Base-by-base conservation (phyloP, 2,113 vertebrate species). In the Loxodonta africana region DNA sequence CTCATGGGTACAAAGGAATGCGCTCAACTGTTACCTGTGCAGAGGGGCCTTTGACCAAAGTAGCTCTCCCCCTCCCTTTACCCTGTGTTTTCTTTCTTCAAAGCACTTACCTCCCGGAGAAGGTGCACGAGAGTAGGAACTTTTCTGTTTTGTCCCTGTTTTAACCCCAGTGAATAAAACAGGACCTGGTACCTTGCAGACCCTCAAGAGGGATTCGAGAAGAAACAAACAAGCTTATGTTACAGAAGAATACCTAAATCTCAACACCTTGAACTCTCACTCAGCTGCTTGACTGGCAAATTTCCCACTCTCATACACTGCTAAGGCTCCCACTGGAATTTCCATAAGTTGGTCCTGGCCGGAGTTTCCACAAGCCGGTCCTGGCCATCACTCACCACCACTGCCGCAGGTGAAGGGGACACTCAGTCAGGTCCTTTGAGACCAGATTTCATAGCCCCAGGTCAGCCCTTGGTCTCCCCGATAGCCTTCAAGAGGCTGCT, bases 131-230 rank as follows among this genome's bases (percentile, higher is more conserved):
- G 17, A 84, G 33, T 80, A 53, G 65, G 41, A 18, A 44, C 46
- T 90, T 74, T 63, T 81, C 96, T 76, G 73, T 48, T 77, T 91
- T 46, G 51, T 12, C 21, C 44, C 82, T 41, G 57, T 62, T 93
- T 81, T 81, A 41, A 81, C 37, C 69, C 80, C 57, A 26, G 80
- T 51, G 89, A 83, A 85, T 77, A 90, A 85, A 85, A 67, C 48
- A 90, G 85, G 25, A 48, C 30, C 85, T 53, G 51, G 88, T 33
- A 90, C 80, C 86, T 0, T 26, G 67, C 62, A 77, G 67, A 37
- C 53, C 48, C 4, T 26, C 73, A 8, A 51, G 37, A 86, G 74
- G 89, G 48, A 65, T 71, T 84, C 21, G 15, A 6, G 11, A 67
- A 80, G 60, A 63, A 88, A 74, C 28, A 18, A 74, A 67, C 48